Evolutionary conservation across 2,113 vertebrate genomes (phyloP).

Genomic region (Naja naja): DNA sequence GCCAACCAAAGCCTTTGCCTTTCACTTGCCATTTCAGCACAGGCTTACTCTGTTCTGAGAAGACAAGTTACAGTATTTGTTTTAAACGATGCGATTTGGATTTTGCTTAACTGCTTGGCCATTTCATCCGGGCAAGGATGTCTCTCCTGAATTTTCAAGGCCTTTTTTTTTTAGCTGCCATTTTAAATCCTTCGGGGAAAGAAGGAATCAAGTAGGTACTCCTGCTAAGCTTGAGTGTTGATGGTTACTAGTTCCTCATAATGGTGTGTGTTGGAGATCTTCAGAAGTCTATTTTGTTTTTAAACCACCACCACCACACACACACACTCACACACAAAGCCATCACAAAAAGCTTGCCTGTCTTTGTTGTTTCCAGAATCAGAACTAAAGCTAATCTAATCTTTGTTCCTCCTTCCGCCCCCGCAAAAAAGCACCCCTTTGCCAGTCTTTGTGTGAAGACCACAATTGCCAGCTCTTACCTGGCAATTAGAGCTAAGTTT

Average conservation of each 20-base stretch:
- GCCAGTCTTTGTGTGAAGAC: background rate
- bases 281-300: background rate
- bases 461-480: background rate
- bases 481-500: background rate
- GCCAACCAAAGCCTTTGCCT: background rate
- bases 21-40: background rate
- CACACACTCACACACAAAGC: background rate
- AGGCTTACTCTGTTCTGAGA: background rate
- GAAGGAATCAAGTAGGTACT: background rate
- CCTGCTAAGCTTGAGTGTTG: background rate
- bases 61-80: background rate
- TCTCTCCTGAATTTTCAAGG: background rate
- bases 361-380: background rate
- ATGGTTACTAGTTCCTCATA: background rate
- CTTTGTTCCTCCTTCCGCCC: background rate
- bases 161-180: background rate
- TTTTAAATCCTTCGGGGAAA: background rate
- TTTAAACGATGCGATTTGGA: background rate
- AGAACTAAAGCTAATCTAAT: background rate
- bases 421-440: background rate
- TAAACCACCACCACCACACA: background rate
- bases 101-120: background rate
- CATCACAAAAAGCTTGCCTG: background rate
- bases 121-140: background rate
- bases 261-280: background rate